Conservation (phyloP, 1,140 invertebrate genomes). For the Carcinoscorpius rotundicauda region DNA sequence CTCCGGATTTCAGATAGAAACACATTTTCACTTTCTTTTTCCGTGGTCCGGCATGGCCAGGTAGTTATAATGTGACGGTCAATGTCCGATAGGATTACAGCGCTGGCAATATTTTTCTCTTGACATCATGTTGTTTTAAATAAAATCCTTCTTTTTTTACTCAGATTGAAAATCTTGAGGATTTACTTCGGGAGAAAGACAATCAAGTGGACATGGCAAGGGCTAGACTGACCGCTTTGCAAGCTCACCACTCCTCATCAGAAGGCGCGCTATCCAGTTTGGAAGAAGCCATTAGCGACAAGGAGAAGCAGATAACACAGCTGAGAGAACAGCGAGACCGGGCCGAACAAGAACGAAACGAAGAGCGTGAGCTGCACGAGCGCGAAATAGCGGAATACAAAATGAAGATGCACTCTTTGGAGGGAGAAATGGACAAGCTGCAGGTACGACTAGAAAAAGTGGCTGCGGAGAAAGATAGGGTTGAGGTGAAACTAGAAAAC, state of each 20-base stretch:
- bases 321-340: slow-evolving; percentile 81
- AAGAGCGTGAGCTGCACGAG: slow-evolving; percentile 87
- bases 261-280: slow-evolving; percentile 81
- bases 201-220: slow-evolving; percentile 92
- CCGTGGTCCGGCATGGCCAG: neutral
- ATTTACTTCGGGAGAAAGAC: slow-evolving; percentile 93
- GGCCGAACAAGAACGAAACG: slow-evolving; percentile 90
- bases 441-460: slow-evolving; percentile 72
- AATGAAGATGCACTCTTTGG: slow-evolving; percentile 76
- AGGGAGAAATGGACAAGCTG: slow-evolving; percentile 81
- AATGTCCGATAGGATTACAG: neutral
- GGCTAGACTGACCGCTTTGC: slow-evolving; percentile 67
- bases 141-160: slow-evolving; percentile 82
- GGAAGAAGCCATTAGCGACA: slow-evolving; percentile 91
- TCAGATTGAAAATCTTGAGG: slow-evolving; percentile 96
- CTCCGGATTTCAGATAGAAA: too few species aligned
- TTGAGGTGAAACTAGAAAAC: slow-evolving; percentile 79
- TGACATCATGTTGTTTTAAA: slow-evolving; percentile 31
- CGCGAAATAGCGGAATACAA: slow-evolving; percentile 89
- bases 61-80: slow-evolving; percentile 1
- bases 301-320: slow-evolving; percentile 91
- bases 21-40: slow-evolving; percentile 1
- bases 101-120: slow-evolving; percentile 10
- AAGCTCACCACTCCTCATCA: slow-evolving; percentile 80
- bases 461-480: slow-evolving; percentile 72